Evolutionary conservation across 1,140 invertebrate genomes (phyloP), one percentile per base, ranked within the genome.

Genomic region (Drosophila santomea): DNA sequence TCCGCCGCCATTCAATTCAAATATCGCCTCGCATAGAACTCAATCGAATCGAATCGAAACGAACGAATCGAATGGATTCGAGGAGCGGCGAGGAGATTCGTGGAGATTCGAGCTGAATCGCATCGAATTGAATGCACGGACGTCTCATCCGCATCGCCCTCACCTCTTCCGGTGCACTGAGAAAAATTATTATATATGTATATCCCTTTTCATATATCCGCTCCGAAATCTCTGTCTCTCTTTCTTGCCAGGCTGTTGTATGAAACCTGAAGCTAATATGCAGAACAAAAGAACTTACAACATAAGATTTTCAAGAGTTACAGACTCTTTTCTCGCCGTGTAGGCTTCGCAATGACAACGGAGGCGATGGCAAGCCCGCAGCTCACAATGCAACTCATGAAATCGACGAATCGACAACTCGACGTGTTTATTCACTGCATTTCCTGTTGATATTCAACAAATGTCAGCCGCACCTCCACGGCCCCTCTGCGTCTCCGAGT

Each of bases 381-480:
- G 62, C 56, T 64, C 67, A 72, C 78, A 74, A 74, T 68, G 48
- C 32, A 66, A 60, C 48, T 67, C 45, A 68, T 67, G 63, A 51
- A 60, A 77, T 67, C 60, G 72, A 67, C 56, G 72, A 72, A 47
- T 68, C 62, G 68, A 56, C 76, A 74, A 75, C 55, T 76, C 72
- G 63, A 80, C 69, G 84, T 89, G 84, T 89, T 89, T 89, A 89
- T 89, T 89, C 84, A 89, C 85, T 89, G 84, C 84, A 89, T 89
- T 89, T 89, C 84, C 84, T 88, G 84, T 89, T 89, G 84, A 89
- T 89, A 89, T 89, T 89, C 84, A 88, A 83, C 84, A 86, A 88
- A 82, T 82, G 83, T 67, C 82, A 50, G 43, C 57, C 11, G 36
- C 17, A 20, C 23, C 54, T 59, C 39, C 38, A 10, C 36, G 47